A percentile compares a stretch with the other conserved stretches of the same genome.
These are phyloP conservation scores for Stichodactyla mertensii DNA, from an alignment of 64 coral and sea anemone genomes.

Conservation along the genomic window DNA sequence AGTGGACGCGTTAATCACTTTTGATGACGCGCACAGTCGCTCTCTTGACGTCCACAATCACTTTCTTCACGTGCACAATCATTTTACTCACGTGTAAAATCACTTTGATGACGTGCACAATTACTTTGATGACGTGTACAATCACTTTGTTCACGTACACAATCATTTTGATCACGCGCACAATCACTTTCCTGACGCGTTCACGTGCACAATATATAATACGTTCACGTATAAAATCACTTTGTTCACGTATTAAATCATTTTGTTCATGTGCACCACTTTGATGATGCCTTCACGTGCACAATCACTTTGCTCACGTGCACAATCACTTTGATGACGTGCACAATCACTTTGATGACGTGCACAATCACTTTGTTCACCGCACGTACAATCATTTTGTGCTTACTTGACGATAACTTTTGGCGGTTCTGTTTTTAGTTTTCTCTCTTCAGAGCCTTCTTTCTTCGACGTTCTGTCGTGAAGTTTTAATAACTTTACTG, in stretches of 20 bases:
- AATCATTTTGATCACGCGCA: not conserved
- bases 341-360: not conserved
- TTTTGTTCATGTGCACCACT: not conserved
- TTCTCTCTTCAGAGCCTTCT: slow-evolving; percentile 71
- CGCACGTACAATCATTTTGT: not conserved
- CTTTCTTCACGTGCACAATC: not conserved
- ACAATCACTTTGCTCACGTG: not conserved
- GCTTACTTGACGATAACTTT: slow-evolving; percentile 88
- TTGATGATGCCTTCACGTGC: no score
- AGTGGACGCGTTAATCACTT: not conserved
- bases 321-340: slow-evolving; percentile 5
- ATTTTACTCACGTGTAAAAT: not conserved
- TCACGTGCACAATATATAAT: not conserved
- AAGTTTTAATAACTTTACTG: slow-evolving; percentile 10
- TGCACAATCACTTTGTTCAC: not conserved
- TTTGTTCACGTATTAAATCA: not conserved
- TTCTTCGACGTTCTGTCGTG: slow-evolving; percentile 62
- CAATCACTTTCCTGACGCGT: not conserved
- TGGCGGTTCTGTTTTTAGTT: slow-evolving; percentile 87
- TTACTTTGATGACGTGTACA: not conserved
- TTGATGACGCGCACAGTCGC: not conserved
- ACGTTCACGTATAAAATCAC: not conserved
- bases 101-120: not conserved
- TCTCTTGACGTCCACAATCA: not conserved
- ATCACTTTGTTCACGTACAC: not conserved